These are phyloP conservation scores for Melipona bicolor DNA, from an alignment of 2,888 invertebrate genomes.

Conservation along the genomic window DNA sequence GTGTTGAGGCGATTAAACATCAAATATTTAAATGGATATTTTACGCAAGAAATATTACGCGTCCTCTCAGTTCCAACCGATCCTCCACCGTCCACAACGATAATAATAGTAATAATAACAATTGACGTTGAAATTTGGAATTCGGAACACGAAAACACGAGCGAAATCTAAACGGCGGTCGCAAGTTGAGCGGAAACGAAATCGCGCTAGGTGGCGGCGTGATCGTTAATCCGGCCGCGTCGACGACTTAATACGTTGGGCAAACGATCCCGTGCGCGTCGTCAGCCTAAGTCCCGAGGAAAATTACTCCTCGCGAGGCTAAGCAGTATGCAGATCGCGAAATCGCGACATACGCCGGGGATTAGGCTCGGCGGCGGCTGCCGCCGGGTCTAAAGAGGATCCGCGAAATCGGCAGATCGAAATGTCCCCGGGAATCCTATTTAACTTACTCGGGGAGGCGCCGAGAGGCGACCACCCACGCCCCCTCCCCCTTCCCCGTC, in stretches of 20 bases:
- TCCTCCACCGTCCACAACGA: no score
- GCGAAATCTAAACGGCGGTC: neutral
- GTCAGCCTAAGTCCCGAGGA: slow-evolving; percentile 66
- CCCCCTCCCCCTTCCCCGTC: neutral
- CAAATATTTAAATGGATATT: no score
- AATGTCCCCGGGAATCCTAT: slow-evolving; percentile 54
- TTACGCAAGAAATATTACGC: no score
- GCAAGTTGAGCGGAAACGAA: slow-evolving; percentile 63
- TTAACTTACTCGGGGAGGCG: slow-evolving; percentile 39
- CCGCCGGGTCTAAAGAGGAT: slow-evolving; percentile 60
- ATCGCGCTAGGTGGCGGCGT: slow-evolving; percentile 64
- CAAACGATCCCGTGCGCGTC: slow-evolving; percentile 73
- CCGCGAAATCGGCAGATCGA: slow-evolving; percentile 59
- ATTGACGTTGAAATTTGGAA: no score
- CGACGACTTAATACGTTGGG: slow-evolving; percentile 77
- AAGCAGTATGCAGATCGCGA: slow-evolving; percentile 81
- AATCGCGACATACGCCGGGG: slow-evolving; percentile 79
- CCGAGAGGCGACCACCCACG: neutral
- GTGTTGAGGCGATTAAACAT: no score
- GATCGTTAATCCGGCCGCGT: slow-evolving; percentile 75
- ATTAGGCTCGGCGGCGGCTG: slow-evolving; percentile 70
- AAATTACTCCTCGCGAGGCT: slow-evolving; percentile 72
- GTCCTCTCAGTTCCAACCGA: no score
- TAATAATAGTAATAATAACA: no score
- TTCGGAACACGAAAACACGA: no score